Percentiles rank a stretch among this genome's conserved stretches.
Evolutionary conservation across 2,888 invertebrate species (phyloP).

Genomic region (Drosophila imparisetae): DNA sequence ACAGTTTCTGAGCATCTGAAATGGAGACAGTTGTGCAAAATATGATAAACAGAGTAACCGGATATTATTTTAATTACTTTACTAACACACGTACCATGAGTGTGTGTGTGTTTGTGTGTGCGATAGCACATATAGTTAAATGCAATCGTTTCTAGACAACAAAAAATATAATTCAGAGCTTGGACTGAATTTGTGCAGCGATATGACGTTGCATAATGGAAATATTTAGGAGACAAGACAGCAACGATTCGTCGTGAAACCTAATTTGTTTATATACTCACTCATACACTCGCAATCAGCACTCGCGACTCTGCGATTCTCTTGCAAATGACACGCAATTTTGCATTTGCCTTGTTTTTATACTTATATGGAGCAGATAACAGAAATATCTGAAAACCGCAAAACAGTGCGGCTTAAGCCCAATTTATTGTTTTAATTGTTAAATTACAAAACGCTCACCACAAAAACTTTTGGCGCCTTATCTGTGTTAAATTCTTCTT

Average conservation of each 20-base stretch:
- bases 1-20: constrained; percentile 72
- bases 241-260: constrained; percentile 17
- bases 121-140: constrained; percentile 45
- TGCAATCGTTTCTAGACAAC: constrained; percentile 28
- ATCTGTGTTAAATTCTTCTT: constrained; percentile 16
- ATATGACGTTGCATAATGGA: constrained; percentile 71
- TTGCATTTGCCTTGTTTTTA: neutral
- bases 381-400: neutral
- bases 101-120: constrained; percentile 3
- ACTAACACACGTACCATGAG: constrained; percentile 25
- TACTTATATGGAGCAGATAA: constrained; percentile 6
- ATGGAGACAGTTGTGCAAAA: constrained; percentile 1
- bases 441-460: constrained; percentile 20
- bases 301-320: neutral
- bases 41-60: constrained; percentile 1
- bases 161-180: constrained; percentile 2
- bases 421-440: neutral
- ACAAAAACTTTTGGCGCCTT: constrained; percentile 19
- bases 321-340: neutral
- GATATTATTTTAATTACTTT: constrained; percentile 27
- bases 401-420: neutral
- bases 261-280: constrained; percentile 54
- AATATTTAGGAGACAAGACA: constrained; percentile 24
- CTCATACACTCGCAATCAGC: constrained; percentile 17
- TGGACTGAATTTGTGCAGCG: constrained; percentile 21